Percentiles rank a stretch among this genome's conserved stretches.
Evolutionary conservation across 1,140 invertebrate genomes (phyloP).

Genomic region (Forficula auricularia): DNA sequence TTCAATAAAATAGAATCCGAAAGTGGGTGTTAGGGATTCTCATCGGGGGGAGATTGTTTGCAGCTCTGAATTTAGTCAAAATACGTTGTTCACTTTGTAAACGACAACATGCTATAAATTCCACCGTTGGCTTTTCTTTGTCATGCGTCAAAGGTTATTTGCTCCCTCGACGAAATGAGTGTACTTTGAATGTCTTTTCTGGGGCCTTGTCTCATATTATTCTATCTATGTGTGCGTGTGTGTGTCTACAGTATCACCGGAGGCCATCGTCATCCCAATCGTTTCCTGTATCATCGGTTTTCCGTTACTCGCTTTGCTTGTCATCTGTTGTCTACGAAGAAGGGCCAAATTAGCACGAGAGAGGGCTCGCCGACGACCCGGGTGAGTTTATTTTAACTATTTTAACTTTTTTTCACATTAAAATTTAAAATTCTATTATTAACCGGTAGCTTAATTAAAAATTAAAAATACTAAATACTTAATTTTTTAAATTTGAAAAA

Average conservation of each 20-base stretch:
- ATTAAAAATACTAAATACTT: background rate
- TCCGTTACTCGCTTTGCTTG: slow-evolving; percentile 59
- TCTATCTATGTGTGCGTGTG: background rate
- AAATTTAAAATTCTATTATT: background rate
- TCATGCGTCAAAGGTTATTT: background rate
- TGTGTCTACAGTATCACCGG: slow-evolving; percentile 57
- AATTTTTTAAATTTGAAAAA: background rate
- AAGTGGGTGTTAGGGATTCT: too few species aligned
- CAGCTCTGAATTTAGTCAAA: too few species aligned
- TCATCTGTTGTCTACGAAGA: slow-evolving; percentile 69
- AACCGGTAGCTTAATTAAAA: too few species aligned
- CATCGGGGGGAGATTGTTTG: too few species aligned
- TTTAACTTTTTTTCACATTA: background rate
- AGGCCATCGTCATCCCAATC: slow-evolving; percentile 73
- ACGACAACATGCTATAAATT: too few species aligned
- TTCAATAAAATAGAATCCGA: too few species aligned
- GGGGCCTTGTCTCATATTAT: background rate
- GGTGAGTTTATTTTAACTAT: slow-evolving; percentile 10
- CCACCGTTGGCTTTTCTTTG: background rate
- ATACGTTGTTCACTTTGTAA: too few species aligned
- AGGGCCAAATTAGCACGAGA: slow-evolving; percentile 64
- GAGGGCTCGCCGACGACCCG: slow-evolving; percentile 37
- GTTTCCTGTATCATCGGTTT: slow-evolving; percentile 78
- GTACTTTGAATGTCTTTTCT: background rate
- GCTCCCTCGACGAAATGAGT: background rate